Evolutionary conservation across 2,888 invertebrate species (phyloP), one percentile per base, ranked within the genome.

Genomic region (Dicranocentrus wangi): DNA sequence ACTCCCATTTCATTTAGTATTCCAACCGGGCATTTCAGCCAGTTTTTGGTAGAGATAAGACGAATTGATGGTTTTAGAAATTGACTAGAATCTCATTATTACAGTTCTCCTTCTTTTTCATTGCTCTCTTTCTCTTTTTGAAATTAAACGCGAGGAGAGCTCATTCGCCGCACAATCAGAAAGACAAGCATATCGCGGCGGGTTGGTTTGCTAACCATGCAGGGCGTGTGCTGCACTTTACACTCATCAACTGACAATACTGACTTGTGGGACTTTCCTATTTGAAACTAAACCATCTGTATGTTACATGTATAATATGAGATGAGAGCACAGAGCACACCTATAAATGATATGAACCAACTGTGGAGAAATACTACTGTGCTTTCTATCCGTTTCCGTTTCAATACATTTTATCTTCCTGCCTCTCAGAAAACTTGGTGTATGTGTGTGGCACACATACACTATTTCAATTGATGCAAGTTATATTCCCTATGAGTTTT

Each of bases 31-130:
- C 78, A 78, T 42, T 70, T 78, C 63, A 78, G 65, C 78, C 55
- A 78, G 63, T 78, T 78, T 78, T 78, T 60, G 58, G 70, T 61
- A 78, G 69, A 71, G 78, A 78, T 78, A 78, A 78, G 78, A 78
- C 78, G 65, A 78, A 78, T 78, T 78, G 78, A 78, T 78, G 78
- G 78, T 78, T 78, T 78, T 78, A 70, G 78, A 71, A 78, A 78
- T 78, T 78, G 78, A 78, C 78, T 78, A 78, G 78, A 78, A 78
- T 78, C 78, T 78, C 78, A 78, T 78, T 78, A 78, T 78, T 78
- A 51, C 61, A 69, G 77, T 77, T 69, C 63, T 63, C 70, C 61
- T 65, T 76, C 76, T 58, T 60, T 76, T 71, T 78, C 78, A 78
- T 71, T 78, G 65, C 71, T 69, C 69, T 69, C 58, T 66, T 19